Conservation (phyloP, 2,113 vertebrate genomes). For the Pedionomus torquatus region DNA sequence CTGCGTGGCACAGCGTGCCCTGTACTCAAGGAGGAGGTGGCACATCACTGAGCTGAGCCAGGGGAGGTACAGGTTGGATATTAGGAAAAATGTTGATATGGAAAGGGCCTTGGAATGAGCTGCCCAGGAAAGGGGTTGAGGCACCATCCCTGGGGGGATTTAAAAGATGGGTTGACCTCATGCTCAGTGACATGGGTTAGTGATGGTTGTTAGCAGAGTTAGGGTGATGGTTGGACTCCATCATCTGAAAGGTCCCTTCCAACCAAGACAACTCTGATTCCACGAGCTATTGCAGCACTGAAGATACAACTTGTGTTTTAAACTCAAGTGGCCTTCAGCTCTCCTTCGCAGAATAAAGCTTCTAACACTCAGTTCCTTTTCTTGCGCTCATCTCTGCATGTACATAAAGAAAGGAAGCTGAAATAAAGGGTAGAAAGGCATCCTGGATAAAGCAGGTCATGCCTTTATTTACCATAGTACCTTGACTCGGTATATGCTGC, state of each 20-base stretch:
- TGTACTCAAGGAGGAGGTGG: not conserved
- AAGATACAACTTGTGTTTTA: not conserved
- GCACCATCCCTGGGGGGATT: too few relatives aligned
- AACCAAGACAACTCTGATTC: too few relatives aligned
- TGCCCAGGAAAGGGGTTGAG: too few relatives aligned
- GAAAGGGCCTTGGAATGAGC: too few relatives aligned
- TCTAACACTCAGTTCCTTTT: not conserved
- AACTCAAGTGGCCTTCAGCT: not conserved
- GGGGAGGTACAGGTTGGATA: too few relatives aligned
- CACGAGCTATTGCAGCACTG: not conserved
- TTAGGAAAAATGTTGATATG: too few relatives aligned
- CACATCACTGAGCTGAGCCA: too few relatives aligned
- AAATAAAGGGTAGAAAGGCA: not conserved
- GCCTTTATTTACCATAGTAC: not conserved
- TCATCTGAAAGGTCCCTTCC: too few relatives aligned
- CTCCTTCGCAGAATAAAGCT: not conserved
- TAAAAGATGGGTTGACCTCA: too few relatives aligned
- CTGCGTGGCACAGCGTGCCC: fast-evolving
- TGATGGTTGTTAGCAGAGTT: too few relatives aligned
- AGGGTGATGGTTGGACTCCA: too few relatives aligned
- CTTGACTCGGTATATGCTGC: not conserved
- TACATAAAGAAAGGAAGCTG: not conserved
- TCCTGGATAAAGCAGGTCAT: not conserved
- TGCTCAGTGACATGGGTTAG: too few relatives aligned
- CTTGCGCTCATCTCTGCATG: not conserved